Percentiles rank a stretch among this genome's conserved stretches.
These are phyloP conservation scores for Varecia variegata DNA, from an alignment of 2,797 vertebrate species.

Conservation along the genomic window DNA sequence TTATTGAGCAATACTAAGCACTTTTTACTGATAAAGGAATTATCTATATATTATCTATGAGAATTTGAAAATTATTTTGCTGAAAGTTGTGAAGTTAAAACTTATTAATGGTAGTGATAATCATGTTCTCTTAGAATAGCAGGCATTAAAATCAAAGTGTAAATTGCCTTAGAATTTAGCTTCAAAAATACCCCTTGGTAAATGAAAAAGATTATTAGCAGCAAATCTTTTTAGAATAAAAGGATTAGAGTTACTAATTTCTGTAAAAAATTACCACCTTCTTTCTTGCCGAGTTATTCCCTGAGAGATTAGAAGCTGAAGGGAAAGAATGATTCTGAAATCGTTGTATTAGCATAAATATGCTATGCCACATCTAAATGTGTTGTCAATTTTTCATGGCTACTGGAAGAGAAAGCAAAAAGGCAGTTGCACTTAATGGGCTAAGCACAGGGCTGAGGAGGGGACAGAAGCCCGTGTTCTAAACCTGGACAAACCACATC, in stretches of 20 bases:
- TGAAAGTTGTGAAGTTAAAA: constrained; percentile 54
- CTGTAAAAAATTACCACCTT: constrained; percentile 29
- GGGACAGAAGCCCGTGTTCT: not conserved
- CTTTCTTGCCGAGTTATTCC: constrained; percentile 44
- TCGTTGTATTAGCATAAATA: not conserved
- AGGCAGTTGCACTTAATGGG: fast-evolving
- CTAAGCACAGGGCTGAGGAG: fast-evolving
- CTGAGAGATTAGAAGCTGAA: constrained; percentile 31
- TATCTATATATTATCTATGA: constrained; percentile 38
- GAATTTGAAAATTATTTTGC: constrained; percentile 63
- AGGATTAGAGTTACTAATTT: constrained; percentile 53
- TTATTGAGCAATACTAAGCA: constrained; percentile 52
- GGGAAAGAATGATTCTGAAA: constrained; percentile 36
- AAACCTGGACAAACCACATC: not conserved
- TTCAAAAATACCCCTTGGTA: constrained; percentile 43
- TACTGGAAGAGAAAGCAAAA: not conserved
- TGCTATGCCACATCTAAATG: not conserved
- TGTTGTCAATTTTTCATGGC: not conserved
- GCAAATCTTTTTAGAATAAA: constrained; percentile 58
- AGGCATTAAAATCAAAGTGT: constrained; percentile 42
- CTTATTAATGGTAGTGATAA: constrained; percentile 16
- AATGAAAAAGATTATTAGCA: constrained; percentile 57
- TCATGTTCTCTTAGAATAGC: constrained; percentile 32
- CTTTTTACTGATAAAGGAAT: constrained; percentile 54
- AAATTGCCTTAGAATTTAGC: constrained; percentile 31